A percentile compares a stretch with the other conserved stretches of the same genome.
These are phyloP conservation scores for Oreotrochilus melanogaster DNA, from an alignment of 2,113 vertebrate species.

Conservation along the genomic window DNA sequence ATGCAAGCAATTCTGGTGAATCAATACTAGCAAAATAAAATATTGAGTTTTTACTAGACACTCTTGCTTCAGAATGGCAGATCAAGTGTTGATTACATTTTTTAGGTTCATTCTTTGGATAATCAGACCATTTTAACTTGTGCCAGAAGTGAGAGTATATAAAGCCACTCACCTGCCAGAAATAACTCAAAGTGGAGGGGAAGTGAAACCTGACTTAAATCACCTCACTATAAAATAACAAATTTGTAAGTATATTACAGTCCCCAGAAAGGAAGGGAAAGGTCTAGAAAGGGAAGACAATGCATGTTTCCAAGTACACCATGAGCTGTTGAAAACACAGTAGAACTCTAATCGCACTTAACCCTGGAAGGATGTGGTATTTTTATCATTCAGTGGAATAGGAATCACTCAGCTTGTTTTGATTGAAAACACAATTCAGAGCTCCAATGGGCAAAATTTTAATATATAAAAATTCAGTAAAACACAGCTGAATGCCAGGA, in stretches of 20 bases:
- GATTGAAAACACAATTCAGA: background rate
- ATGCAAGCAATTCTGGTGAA: background rate
- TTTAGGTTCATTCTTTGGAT: background rate
- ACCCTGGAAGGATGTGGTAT: background rate
- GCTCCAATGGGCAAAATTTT: background rate
- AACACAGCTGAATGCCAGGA: background rate
- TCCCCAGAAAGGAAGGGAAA: background rate
- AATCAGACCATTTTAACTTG: background rate
- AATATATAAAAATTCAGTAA: background rate
- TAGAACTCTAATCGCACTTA: background rate
- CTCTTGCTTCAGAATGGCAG: background rate
- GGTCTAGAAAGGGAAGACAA: background rate
- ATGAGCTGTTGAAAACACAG: background rate
- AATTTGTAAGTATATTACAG: background rate
- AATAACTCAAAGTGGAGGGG: background rate
- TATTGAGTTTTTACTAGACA: background rate
- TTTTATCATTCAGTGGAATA: background rate
- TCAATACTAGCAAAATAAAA: background rate
- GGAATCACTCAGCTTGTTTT: background rate
- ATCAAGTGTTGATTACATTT: background rate
- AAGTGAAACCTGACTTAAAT: background rate
- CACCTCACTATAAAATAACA: background rate
- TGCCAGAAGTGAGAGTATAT: background rate
- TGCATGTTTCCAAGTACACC: background rate
- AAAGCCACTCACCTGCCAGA: background rate